These are phyloP conservation scores for Lethenteron reissneri DNA, from an alignment of 2,113 vertebrate genomes.

Conservation along the genomic window DNA sequence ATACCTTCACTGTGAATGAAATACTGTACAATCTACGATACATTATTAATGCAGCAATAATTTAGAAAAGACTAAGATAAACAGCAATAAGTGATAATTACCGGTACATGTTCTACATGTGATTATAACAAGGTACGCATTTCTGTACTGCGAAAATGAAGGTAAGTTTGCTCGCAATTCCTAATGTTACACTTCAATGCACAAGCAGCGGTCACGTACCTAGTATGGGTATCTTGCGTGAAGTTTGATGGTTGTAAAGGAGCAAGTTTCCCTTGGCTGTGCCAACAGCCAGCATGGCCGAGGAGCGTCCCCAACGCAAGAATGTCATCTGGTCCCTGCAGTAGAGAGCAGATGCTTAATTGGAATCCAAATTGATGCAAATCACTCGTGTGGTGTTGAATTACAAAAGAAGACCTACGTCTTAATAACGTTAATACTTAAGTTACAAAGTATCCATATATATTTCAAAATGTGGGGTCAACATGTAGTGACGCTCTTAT, in stretches of 20 bases:
- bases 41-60: too few species aligned
- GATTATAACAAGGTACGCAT: too few species aligned
- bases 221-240: constrained; percentile 71
- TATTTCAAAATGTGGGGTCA: constrained; percentile 13
- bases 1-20: too few species aligned
- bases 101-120: too few species aligned
- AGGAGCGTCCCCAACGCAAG: constrained; percentile 64
- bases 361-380: not conserved
- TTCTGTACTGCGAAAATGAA: too few species aligned
- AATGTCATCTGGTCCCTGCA: constrained; percentile 69
- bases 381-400: not conserved
- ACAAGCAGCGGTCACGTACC: constrained; percentile 28
- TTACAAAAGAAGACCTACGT: not conserved
- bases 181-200: not conserved
- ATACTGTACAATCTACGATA: too few species aligned
- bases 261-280: constrained; percentile 80
- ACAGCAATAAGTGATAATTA: too few species aligned
- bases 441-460: constrained; percentile 11
- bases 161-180: not conserved
- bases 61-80: too few species aligned
- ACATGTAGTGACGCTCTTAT: not conserved
- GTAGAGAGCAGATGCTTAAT: not conserved
- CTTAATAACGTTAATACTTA: too few species aligned
- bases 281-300: constrained; percentile 56
- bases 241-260: constrained; percentile 84